A percentile compares a stretch with the other conserved stretches of the same genome.
Conservation (phyloP, 92 coral and sea anemone species). For the Phenganax marumi region DNA sequence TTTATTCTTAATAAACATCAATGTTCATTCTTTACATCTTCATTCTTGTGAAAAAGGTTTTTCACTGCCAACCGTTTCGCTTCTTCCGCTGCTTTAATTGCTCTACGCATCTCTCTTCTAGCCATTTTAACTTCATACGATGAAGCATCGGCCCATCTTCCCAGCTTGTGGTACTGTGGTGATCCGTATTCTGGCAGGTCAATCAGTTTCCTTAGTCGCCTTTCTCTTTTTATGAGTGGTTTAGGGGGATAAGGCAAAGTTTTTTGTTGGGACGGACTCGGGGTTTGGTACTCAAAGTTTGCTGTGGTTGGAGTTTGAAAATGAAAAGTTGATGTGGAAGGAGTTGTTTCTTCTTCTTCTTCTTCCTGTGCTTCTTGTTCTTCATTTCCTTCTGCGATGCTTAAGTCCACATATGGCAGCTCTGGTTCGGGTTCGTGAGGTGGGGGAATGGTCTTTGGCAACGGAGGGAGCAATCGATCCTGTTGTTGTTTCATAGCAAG, state of each 20-base stretch:
- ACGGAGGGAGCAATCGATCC: too few relatives aligned
- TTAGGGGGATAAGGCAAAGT: slow-evolving; percentile 35
- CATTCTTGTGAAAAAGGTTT: too few relatives aligned
- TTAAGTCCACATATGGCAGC: slow-evolving; percentile 32
- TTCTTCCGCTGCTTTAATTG: not conserved
- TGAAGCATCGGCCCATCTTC: slow-evolving; percentile 16
- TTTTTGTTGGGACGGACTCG: slow-evolving; percentile 34
- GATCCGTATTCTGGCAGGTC: slow-evolving; percentile 31
- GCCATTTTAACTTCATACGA: not conserved
- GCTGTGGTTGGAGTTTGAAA: not conserved
- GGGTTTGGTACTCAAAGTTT: not conserved
- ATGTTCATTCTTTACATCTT: too few relatives aligned
- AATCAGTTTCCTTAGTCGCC: slow-evolving; percentile 20
- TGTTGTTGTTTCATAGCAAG: too few relatives aligned
- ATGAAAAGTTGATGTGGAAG: too few relatives aligned
- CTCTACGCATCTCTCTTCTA: not conserved
- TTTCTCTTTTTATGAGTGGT: not conserved
- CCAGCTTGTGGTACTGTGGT: slow-evolving; percentile 21
- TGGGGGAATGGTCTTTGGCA: too few relatives aligned
- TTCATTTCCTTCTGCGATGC: slow-evolving; percentile 29
- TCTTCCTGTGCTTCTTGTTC: slow-evolving; percentile 6
- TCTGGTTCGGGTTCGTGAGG: too few relatives aligned
- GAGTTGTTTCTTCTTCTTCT: not conserved
- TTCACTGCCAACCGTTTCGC: too few relatives aligned
- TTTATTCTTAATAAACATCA: too few relatives aligned